Evolutionary conservation across 2,888 invertebrate genomes (phyloP).

Genomic region (Aporophyla lueneburgensis): DNA sequence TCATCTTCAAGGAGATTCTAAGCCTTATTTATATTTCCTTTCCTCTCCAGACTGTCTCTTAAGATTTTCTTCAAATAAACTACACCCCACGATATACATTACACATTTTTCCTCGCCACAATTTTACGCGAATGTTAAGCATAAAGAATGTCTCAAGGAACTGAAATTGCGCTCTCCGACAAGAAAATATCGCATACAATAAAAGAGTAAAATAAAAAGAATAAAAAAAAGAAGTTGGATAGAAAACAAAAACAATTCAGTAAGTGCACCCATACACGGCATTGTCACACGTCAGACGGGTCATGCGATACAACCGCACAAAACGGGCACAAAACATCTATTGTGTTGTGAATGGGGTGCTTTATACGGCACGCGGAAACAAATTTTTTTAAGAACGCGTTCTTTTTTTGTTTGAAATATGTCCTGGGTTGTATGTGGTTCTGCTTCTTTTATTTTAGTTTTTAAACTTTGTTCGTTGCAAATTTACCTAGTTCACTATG

Average conservation of each 20-base stretch:
- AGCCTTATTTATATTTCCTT: constrained; percentile 59
- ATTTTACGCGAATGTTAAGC: constrained; percentile 68
- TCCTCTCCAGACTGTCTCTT: constrained; percentile 44
- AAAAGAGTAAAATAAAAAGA: constrained; percentile 63
- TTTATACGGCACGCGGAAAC: constrained; percentile 86
- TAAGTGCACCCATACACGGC: constrained; percentile 82
- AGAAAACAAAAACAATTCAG: constrained; percentile 87
- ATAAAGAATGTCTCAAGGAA: constrained; percentile 76
- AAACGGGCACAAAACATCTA: constrained; percentile 83
- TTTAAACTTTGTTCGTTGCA: constrained; percentile 8
- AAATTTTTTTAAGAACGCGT: constrained; percentile 88
- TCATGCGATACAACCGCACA: constrained; percentile 76
- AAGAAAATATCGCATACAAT: constrained; percentile 67
- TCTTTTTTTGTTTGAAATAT: constrained; percentile 77
- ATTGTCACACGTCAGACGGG: constrained; percentile 82
- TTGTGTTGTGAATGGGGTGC: constrained; percentile 87
- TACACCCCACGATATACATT: constrained; percentile 57
- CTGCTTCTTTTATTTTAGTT: constrained; percentile 50
- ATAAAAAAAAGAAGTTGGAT: constrained; percentile 64
- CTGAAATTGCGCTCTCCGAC: constrained; percentile 73
- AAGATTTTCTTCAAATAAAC: constrained; percentile 66
- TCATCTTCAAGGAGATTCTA: constrained; percentile 44
- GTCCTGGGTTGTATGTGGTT: constrained; percentile 61
- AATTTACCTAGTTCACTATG: not conserved
- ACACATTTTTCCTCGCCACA: constrained; percentile 66